Evolutionary conservation across 2,888 invertebrate genomes (phyloP), one percentile per base, ranked within the genome.

Genomic region (Nebria salina): DNA sequence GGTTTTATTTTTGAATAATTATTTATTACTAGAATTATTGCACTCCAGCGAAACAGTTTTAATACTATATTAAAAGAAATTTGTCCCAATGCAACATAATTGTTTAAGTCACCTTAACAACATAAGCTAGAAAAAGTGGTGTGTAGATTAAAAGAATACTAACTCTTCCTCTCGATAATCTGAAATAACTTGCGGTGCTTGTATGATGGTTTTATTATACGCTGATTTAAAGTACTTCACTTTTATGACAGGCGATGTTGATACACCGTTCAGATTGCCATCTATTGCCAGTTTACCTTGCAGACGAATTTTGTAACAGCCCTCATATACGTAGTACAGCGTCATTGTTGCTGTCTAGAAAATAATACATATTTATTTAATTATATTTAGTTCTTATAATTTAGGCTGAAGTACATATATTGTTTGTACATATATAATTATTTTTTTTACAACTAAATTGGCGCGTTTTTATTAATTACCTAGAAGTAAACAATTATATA

Each of bases 251-350:
- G 68, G 68, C 13, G 8, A 2, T 54, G 6, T 7, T 54, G 7
- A 54, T 8, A 7, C 54, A 11, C 2, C 6, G 2, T 7, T 54
- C 13, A 2, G 2, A 3, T 54, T 54, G 54, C 8, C 54, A 54
- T 54, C 54, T 20, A 20, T 20, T 13, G 54, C 4, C 8, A 54
- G 54, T 54, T 7, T 54, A 25, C 2, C n/a, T 13, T 68, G 20
- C 7, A 68, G 3, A n/a, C 26, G 20, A 25, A 68, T 9, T 68
- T 65, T 26, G 65, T 75, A 75, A 65, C 75, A 75, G 20, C 75
- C 75, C 13, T n/a, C 15, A 34, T 65, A 75, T 65, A 75, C 25
- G 34, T 75, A 26, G 6, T 11, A 8, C 1, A 75, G 65, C 25
- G n/a, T 15, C 7, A 74, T 3, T 43, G 26, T n/a, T 2, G 54